Evolutionary conservation across 2,888 invertebrate genomes (phyloP), one percentile per base, ranked within the genome.

Genomic region (Panopea generosa): DNA sequence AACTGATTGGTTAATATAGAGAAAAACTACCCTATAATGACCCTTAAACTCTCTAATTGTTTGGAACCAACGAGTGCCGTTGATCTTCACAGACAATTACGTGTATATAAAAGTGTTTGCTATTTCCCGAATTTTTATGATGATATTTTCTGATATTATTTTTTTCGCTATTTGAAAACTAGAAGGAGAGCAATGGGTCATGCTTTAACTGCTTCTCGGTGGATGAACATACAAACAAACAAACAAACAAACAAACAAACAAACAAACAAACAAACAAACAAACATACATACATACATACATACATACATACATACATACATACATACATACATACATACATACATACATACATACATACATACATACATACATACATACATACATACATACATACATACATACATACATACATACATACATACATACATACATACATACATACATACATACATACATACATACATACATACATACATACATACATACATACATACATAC

Each of bases 291-390:
- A 53, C 27, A 53, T 53, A 53, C 53, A 53, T 53, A 53, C 53
- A 53, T 53, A 52, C 52, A 53, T 53, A 53, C 27, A 53, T 53
- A 53, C 27, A 53, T 53, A 53, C 27, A 53, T 53, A 53, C 27
- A 53, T 53, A 53, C 56, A 57, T 40, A 40, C 56, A 57, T 40
- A 40, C 56, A 57, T 40, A 57, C 56, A 57, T 40, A 57, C 56
- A 57, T 40, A 57, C 56, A 57, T 40, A 57, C 56, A 57, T 57
- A 9, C 49, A 49, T 18, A 49, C 49, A 49, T 18, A 57, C 56
- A 65, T 65, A 55, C 63, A 55, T 53, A 63, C 53, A 63, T 55
- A 63, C 65, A 65, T 56, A 65, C 65, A 65, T 56, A 65, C 56
- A 56, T 56, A 56, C 65, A 56, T 56, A 65, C 65, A 65, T 61